Base-by-base conservation (phyloP, 2,797 vertebrate species). In the Acrocephalus scirpaceus region DNA sequence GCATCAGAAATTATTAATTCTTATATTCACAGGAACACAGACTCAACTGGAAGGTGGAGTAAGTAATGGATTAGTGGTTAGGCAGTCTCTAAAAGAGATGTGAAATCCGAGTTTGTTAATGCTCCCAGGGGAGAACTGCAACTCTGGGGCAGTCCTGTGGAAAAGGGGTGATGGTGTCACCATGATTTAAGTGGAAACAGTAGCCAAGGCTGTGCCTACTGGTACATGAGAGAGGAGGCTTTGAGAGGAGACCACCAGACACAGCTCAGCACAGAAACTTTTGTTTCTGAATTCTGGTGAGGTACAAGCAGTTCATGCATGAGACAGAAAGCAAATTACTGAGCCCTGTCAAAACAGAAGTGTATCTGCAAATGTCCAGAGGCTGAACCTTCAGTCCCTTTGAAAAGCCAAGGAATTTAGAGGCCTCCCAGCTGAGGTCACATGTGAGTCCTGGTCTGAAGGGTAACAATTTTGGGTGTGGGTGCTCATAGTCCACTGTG, bases 1-100 rank as follows among this genome's bases (percentile, higher is more conserved):
- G 57, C 65, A 54, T 80, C 72, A 88, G 82, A 90, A 93, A 71
- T 20, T 14, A n/a, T 64, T 83, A 67, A 92, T 93, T 88, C 38
- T 65, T 90, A 69, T 88, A 36, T 83, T 95, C 60, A 42, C 12
- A 51, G 36, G 36, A 66, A 26, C 47, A 69, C 18, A 88, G 61
- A 88, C 84, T 45, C 40, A 74, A 5, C 45, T 67, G 65, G 81
- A 85, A 96, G 56, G 47, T 79, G 84, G 36, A 84, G 48, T 67
- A 85, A 70, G 7, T 92, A 65, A 29, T 12, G 74, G 44, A 85
- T 47, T 26, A 89, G 69, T 77, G 81, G 78, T 88, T 88, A 95
- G n/a, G 20, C 50, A 65, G 75, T 32, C n/a, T 90, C 65, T 56
- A 53, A 80, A 77, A 53, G 45, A 83, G 40, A 85, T 65, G 61